phyloP scores from a whole-genome alignment of 1,140 invertebrate genomes.

The Globodera rostochiensis region DNA sequence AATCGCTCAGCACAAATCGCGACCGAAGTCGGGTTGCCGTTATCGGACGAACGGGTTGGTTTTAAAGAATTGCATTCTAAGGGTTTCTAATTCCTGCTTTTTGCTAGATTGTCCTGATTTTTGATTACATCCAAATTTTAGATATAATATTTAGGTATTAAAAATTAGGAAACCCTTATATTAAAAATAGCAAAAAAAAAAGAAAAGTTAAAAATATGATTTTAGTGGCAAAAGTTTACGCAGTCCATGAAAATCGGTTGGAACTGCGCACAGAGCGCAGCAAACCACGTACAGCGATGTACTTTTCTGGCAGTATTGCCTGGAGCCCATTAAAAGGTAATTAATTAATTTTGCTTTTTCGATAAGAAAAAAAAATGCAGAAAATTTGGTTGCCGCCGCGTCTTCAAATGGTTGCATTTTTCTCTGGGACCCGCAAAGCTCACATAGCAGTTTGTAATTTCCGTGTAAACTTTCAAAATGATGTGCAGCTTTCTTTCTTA shows the following conservation, averaged over 20 bases:
- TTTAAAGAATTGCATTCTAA: background rate
- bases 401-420: slow-evolving; percentile 47
- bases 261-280: slow-evolving; percentile 32
- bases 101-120: too few species aligned
- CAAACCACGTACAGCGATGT: slow-evolving; percentile 34
- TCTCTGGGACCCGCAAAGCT: slow-evolving; percentile 43
- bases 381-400: slow-evolving; percentile 47
- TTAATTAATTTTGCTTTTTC: background rate
- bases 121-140: too few species aligned
- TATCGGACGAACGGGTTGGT: slow-evolving; percentile 36
- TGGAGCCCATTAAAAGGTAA: slow-evolving; percentile 41
- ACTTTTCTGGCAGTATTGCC: slow-evolving; percentile 51
- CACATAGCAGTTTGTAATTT: slow-evolving; percentile 24
- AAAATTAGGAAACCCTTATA: slow-evolving; percentile 20
- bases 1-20: slow-evolving; percentile 44
- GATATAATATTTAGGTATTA: background rate
- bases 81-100: too few species aligned
- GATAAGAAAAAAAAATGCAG: slow-evolving; percentile 28
- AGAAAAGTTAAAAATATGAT: too few species aligned
- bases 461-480: background rate
- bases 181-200: too few species aligned
- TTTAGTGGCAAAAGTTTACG: slow-evolving; percentile 45
- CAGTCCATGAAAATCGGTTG: slow-evolving; percentile 27
- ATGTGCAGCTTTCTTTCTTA: slow-evolving; percentile 31
- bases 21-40: slow-evolving; percentile 33